These are phyloP conservation scores for Tenthredo amoena DNA, from an alignment of 2,888 invertebrate species.

Conservation along the genomic window DNA sequence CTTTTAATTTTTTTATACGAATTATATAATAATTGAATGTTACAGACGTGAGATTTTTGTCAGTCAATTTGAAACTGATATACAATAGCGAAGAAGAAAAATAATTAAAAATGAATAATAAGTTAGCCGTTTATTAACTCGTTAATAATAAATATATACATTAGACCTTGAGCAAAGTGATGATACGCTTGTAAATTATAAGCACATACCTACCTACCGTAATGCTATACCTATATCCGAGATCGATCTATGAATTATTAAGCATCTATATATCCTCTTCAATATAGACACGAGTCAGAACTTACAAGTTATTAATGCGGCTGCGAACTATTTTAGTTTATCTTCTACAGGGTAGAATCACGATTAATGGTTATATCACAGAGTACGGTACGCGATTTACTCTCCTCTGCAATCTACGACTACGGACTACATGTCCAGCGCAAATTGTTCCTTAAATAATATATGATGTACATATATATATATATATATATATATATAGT, in stretches of 20 bases:
- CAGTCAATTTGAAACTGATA: background rate
- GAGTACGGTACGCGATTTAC: too few species aligned
- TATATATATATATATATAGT: too few species aligned
- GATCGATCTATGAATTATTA: conserved; percentile 25
- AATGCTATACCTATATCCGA: background rate
- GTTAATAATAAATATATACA: conserved; percentile 4
- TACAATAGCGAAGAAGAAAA: background rate
- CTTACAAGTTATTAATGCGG: background rate
- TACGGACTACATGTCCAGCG: too few species aligned
- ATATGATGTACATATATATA: too few species aligned
- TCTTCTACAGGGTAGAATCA: background rate
- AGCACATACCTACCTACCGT: background rate
- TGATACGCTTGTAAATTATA: conserved; percentile 23
- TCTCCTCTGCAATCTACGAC: too few species aligned
- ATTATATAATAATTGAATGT: background rate
- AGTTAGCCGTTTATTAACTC: background rate
- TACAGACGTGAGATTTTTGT: background rate
- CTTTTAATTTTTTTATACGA: too few species aligned
- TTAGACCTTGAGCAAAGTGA: background rate
- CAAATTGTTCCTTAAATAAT: too few species aligned
- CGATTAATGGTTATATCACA: background rate
- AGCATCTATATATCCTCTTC: background rate
- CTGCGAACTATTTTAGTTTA: background rate
- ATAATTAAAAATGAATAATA: background rate
- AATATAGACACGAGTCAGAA: background rate